phyloP scores from a whole-genome alignment of 2,888 invertebrate species.

The Thymelicus sylvestris region DNA sequence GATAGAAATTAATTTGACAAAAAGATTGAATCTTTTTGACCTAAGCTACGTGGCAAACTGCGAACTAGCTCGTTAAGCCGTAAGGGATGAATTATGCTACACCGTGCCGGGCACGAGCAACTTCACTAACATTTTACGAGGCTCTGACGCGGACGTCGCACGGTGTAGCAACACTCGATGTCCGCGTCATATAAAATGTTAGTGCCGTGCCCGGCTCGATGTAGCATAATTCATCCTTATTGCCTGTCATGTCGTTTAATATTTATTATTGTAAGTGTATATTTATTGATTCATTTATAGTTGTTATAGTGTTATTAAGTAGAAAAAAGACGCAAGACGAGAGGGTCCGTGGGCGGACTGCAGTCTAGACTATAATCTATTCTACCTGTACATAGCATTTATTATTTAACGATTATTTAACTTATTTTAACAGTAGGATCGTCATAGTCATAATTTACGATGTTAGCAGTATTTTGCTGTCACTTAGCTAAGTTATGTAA shows the following conservation, averaged over 20 bases:
- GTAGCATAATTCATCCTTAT: too few species aligned
- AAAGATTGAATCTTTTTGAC: neutral
- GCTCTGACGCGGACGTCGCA: too few species aligned
- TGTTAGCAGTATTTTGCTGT: constrained; percentile 16
- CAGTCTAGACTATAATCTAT: neutral
- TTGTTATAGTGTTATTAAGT: neutral
- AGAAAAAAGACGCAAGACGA: neutral
- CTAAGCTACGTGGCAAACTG: neutral
- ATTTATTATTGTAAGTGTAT: neutral
- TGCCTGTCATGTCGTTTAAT: too few species aligned
- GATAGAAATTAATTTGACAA: too few species aligned
- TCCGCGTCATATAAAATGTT: too few species aligned
- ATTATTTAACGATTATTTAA: constrained; percentile 7
- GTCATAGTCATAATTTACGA: constrained; percentile 2
- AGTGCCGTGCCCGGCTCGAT: too few species aligned
- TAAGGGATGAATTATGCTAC: too few species aligned
- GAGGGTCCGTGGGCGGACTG: neutral
- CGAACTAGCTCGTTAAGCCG: neutral
- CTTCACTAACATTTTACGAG: too few species aligned
- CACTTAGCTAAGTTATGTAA: constrained; percentile 18
- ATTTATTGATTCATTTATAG: constrained; percentile 1
- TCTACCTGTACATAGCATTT: constrained; percentile 27
- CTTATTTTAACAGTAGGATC: constrained; percentile 14
- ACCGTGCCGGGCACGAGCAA: too few species aligned
- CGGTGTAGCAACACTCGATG: too few species aligned